phyloP scores from a whole-genome alignment of 1,140 invertebrate genomes.

The Riptortus pedestris region DNA sequence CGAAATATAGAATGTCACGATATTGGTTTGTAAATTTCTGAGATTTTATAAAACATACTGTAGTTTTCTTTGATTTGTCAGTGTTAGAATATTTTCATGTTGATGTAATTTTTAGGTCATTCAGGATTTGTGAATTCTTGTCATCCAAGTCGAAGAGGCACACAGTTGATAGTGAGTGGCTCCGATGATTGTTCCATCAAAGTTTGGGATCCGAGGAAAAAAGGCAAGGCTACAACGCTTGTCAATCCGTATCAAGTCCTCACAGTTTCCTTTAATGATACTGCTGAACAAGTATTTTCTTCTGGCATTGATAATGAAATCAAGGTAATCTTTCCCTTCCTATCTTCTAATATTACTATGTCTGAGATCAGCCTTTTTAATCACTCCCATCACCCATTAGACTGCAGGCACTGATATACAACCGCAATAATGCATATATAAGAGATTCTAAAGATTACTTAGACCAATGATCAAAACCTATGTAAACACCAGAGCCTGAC shows the following conservation, averaged over 20 bases:
- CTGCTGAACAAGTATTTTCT: conserved; percentile 77
- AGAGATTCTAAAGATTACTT: no score
- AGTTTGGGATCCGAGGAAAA: conserved; percentile 81
- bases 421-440: no score
- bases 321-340: conserved; percentile 57
- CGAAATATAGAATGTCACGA: no score
- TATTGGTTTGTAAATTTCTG: no score
- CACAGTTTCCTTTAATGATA: conserved; percentile 89
- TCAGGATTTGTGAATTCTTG: conserved; percentile 80
- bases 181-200: conserved; percentile 91
- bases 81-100: not conserved
- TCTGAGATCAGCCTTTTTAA: no score
- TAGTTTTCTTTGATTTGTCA: not conserved
- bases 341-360: no score
- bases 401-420: not conserved
- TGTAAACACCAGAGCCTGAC: no score
- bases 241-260: conserved; percentile 80
- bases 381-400: not conserved
- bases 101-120: conserved; percentile 48
- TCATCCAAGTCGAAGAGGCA: conserved; percentile 68
- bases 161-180: conserved; percentile 80
- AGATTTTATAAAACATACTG: not conserved
- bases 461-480: no score
- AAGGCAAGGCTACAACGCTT: conserved; percentile 57
- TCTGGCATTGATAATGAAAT: conserved; percentile 96